Evolutionary conservation across 1,140 invertebrate species (phyloP), one percentile per base, ranked within the genome.

Genomic region (Leptinotarsa texana): DNA sequence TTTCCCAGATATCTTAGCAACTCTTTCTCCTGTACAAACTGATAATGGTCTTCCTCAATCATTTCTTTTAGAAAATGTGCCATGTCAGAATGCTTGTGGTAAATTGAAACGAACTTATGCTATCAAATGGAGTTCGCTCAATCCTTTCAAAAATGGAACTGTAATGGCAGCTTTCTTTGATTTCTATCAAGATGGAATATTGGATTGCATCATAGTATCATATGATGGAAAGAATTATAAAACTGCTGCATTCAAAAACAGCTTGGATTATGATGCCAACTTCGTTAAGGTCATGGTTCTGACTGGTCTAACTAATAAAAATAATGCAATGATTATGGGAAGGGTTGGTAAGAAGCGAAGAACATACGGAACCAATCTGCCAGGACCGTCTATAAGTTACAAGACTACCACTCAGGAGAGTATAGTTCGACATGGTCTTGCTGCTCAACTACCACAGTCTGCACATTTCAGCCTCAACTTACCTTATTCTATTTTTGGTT

Each of bases 231-330:
- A 77, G 63, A 87, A 78, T 63, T 91, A 89, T 80, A 88, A 86
- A 75, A 89, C 92, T 69, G 90, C 89, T 72, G 95, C 93, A 1
- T 94, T 96, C 82, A 93, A 93, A 82, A 98, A 98, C 84, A 94
- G 91, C 77, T 87, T 96, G 18, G 94, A 96, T 80, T 96, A 96
- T 83, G 96, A 98, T 86, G 95, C 96, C 0, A 97, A 96, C 85
- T 99, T 98, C 81, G 90, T 98, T 0, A 98, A 98, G 88, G 95
- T 98, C 0, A 94, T 97, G 89, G 96, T 98, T 18, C 88, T 96
- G 0, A 96, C 94, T 77, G 95, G 95, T 8, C 84, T 93, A 22
- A 90, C 88, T n/a, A 94, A 94, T 83, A 89, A 89, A 73, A 88
- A 89, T 80, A 90, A 92, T 83, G 90, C 92, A 0, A 89, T 90